Conservation (phyloP, 2,888 invertebrate genomes). For the Anoncus sp. region DNA sequence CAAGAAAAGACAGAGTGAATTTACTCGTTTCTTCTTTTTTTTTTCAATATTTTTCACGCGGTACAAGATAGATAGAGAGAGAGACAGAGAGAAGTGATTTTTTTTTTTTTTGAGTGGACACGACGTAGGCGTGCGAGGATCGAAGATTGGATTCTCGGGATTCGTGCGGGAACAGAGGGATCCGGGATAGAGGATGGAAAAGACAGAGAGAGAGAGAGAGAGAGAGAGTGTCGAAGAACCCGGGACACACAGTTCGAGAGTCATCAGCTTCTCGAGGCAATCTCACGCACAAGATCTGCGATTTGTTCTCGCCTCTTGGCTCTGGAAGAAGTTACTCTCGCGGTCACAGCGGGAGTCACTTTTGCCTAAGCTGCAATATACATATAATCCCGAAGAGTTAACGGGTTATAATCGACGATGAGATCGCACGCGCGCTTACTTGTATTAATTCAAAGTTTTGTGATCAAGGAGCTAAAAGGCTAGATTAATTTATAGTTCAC, state of each 20-base stretch:
- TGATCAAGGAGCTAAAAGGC: too few species aligned
- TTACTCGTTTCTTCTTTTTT: not conserved
- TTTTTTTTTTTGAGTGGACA: conserved; percentile 2
- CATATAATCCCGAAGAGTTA: conserved; percentile 52
- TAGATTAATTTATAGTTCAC: conserved; percentile 67
- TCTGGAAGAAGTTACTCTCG: conserved; percentile 30
- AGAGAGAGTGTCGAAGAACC: conserved; percentile 62
- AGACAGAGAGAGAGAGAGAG: conserved; percentile 34
- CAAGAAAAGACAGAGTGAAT: not conserved
- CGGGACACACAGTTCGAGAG: conserved; percentile 40
- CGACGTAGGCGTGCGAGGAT: conserved; percentile 41
- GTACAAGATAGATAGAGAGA: not conserved
- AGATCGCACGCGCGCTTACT: conserved; percentile 63
- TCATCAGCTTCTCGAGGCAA: conserved; percentile 66
- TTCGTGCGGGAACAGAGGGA: conserved; percentile 30
- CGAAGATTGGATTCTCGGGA: conserved; percentile 58
- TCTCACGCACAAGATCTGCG: conserved; percentile 74
- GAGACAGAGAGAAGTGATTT: conserved; percentile 6
- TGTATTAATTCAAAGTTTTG: conserved; percentile 51
- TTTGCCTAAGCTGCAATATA: too few species aligned
- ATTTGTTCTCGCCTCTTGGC: conserved; percentile 64
- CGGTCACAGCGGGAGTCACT: conserved; percentile 30
- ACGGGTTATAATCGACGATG: conserved; percentile 56
- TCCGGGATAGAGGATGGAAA: conserved; percentile 3
- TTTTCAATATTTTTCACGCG: not conserved